phyloP scores from a whole-genome alignment of 2,113 vertebrate species.

The Carassius carassius region DNA sequence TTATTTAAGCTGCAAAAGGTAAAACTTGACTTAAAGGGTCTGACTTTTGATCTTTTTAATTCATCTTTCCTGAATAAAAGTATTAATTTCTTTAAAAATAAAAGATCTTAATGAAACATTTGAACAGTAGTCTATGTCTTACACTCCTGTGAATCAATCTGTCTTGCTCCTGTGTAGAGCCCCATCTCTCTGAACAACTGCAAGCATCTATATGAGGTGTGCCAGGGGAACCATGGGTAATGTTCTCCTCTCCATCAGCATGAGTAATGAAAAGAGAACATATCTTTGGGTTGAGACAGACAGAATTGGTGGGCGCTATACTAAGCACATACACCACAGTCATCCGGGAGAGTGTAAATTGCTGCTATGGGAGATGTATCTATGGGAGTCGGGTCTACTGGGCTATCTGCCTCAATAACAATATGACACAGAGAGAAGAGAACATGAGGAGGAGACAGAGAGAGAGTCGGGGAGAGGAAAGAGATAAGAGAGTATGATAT shows the following conservation, averaged over 20 bases:
- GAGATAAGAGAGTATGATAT: slow-evolving; percentile 4
- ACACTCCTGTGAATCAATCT: background rate
- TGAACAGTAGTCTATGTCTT: background rate
- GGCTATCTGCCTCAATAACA: slow-evolving; percentile 47
- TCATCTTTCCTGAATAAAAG: no score
- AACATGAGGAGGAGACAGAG: background rate
- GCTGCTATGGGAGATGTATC: slow-evolving; percentile 48
- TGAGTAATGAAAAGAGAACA: slow-evolving; percentile 28
- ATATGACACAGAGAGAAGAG: slow-evolving; percentile 38
- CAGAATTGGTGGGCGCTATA: slow-evolving; percentile 33
- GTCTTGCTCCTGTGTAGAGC: background rate
- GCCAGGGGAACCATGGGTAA: slow-evolving; percentile 28
- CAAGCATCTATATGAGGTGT: slow-evolving; percentile 22
- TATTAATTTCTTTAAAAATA: no score
- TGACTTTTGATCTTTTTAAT: no score
- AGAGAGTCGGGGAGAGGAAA: background rate
- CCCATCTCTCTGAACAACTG: slow-evolving; percentile 12
- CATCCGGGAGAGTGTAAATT: slow-evolving; percentile 52
- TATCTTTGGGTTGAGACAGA: slow-evolving; percentile 14
- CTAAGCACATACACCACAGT: slow-evolving; percentile 13
- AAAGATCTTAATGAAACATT: background rate
- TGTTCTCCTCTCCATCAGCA: background rate
- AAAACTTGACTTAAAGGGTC: background rate
- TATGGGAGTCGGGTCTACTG: slow-evolving; percentile 37
- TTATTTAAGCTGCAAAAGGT: background rate